Evolutionary conservation across 2,113 vertebrate species (phyloP).

Genomic region (Dipodomys spectabilis): DNA sequence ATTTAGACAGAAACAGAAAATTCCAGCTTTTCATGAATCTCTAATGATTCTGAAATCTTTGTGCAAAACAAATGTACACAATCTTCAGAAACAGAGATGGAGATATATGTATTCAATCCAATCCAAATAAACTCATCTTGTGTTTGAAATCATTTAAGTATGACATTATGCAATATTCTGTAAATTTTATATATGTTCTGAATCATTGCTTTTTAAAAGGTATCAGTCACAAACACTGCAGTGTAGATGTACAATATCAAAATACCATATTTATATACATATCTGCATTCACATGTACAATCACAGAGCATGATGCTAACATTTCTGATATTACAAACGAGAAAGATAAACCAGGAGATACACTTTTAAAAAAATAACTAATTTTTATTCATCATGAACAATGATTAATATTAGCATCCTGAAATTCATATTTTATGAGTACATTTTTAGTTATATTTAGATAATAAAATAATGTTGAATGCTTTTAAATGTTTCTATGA

Average conservation of each 20-base stretch:
- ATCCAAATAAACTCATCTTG: neutral
- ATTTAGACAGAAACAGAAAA: neutral
- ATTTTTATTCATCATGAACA: too few relatives aligned
- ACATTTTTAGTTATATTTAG: too few relatives aligned
- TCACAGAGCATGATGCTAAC: neutral
- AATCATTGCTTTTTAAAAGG: neutral
- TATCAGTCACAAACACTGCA: neutral
- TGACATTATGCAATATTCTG: neutral
- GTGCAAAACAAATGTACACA: neutral
- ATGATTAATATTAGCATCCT: too few relatives aligned
- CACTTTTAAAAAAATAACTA: too few relatives aligned
- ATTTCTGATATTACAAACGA: too few relatives aligned
- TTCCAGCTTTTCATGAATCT: neutral
- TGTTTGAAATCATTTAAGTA: neutral
- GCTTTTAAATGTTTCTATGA: neutral
- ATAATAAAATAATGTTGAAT: too few relatives aligned
- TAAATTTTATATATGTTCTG: neutral
- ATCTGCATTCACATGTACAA: neutral
- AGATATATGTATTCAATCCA: neutral
- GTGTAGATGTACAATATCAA: neutral
- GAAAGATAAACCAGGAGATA: neutral
- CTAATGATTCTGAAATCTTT: neutral
- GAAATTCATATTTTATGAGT: too few relatives aligned
- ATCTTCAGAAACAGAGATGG: neutral
- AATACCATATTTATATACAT: neutral